Evolutionary conservation across 64 coral and sea anemone species (phyloP).

Genomic region (Trachythela sp.): DNA sequence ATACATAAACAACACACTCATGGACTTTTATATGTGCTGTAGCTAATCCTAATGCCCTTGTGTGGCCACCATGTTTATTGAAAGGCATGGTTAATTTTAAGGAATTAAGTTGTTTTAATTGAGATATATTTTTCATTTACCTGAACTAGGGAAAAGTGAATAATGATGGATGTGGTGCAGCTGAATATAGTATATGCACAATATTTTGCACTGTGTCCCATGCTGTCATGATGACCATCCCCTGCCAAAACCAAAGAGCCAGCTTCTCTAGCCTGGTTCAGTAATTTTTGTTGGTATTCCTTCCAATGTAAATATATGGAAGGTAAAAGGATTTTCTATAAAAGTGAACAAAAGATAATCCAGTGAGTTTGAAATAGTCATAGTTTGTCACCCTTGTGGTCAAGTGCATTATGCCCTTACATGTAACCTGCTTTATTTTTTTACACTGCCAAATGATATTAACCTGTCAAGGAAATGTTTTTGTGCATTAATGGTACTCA

Average conservation of each 20-base stretch:
- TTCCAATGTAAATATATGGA: not conserved
- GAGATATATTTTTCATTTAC: not conserved
- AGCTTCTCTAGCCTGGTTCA: not conserved
- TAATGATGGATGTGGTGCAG: not conserved
- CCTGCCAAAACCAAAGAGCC: not conserved
- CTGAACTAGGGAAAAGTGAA: not conserved
- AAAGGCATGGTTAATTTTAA: no score
- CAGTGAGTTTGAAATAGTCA: no score
- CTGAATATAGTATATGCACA: slow-evolving; percentile 6
- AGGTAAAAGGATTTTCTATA: not conserved
- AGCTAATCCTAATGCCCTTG: not conserved
- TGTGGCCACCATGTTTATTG: no score
- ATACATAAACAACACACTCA: no score
- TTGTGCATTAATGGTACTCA: not conserved
- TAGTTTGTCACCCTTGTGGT: no score
- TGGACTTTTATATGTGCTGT: no score
- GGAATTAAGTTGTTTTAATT: not conserved
- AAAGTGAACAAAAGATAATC: not conserved
- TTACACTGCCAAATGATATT: no score
- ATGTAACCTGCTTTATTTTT: no score
- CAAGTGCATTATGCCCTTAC: no score
- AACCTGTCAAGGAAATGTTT: no score
- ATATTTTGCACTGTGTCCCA: not conserved
- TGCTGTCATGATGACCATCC: not conserved
- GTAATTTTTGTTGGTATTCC: not conserved